A percentile compares a stretch with the other conserved stretches of the same genome.
These are phyloP conservation scores for Pelmatolapia mariae DNA, from an alignment of 2,113 vertebrate species.

Conservation along the genomic window DNA sequence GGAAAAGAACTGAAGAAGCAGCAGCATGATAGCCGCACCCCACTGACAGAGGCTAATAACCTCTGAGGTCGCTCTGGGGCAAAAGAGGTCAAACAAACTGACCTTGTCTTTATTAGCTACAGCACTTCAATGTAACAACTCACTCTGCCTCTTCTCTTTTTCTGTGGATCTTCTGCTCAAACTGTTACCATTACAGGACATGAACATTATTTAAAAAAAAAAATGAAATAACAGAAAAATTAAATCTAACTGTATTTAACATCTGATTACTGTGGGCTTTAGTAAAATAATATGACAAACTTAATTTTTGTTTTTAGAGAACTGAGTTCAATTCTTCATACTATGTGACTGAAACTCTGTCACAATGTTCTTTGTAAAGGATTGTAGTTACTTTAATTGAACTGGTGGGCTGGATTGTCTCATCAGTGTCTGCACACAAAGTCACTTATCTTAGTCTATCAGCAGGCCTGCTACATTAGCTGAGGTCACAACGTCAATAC, in stretches of 20 bases:
- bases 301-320: neutral
- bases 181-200: neutral
- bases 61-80: neutral
- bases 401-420: neutral
- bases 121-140: neutral
- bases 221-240: neutral
- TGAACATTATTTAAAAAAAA: accelerated
- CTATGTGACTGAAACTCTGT: neutral
- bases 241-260: neutral
- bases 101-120: neutral
- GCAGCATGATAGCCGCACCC: neutral
- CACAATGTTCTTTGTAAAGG: neutral
- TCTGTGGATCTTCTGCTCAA: neutral
- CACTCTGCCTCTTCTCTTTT: neutral
- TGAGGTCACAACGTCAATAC: slow-evolving; percentile 12
- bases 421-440: neutral
- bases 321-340: neutral
- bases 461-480: slow-evolving; percentile 8
- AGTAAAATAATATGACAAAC: neutral
- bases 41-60: neutral
- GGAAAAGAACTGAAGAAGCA: neutral
- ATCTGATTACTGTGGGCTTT: neutral
- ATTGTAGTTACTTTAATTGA: neutral
- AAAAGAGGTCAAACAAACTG: neutral
- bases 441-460: slow-evolving; percentile 23